Conservation (phyloP, 2,113 vertebrate genomes). For the Centropus unirufus region DNA sequence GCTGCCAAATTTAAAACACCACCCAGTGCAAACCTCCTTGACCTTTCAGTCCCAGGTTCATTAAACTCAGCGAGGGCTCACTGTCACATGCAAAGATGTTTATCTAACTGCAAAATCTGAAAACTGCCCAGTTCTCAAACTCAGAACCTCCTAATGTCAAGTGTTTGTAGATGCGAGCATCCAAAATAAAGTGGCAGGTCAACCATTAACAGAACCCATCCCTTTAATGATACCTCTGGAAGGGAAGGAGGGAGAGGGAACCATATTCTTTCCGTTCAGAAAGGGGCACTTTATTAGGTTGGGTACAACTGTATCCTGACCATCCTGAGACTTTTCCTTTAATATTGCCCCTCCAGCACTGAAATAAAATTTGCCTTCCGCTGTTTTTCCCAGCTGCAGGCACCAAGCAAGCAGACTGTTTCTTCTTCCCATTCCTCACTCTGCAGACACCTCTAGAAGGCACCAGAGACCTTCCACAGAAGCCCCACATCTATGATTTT, state of each 20-base stretch:
- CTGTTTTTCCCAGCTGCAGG: neutral
- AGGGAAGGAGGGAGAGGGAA: neutral
- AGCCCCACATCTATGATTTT: neutral
- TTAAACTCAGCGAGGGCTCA: neutral
- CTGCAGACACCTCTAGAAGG: neutral
- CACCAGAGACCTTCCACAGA: neutral
- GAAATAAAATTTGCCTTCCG: neutral
- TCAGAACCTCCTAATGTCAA: neutral
- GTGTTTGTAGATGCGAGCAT: neutral
- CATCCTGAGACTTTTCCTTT: neutral
- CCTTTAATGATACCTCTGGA: neutral
- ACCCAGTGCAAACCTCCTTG: neutral
- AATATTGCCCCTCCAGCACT: neutral
- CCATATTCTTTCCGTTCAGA: neutral
- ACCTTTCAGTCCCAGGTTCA: neutral
- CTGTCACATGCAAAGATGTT: neutral
- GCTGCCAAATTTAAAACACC: neutral
- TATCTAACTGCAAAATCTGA: neutral
- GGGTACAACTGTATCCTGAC: neutral
- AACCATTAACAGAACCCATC: neutral
- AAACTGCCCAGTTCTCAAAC: neutral
- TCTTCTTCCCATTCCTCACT: neutral
- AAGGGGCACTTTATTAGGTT: neutral
- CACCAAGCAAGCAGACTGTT: neutral
- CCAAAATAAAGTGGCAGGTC: neutral